Evolutionary conservation across 2,797 vertebrate genomes (phyloP).

Genomic region (Iguana delicatissima): DNA sequence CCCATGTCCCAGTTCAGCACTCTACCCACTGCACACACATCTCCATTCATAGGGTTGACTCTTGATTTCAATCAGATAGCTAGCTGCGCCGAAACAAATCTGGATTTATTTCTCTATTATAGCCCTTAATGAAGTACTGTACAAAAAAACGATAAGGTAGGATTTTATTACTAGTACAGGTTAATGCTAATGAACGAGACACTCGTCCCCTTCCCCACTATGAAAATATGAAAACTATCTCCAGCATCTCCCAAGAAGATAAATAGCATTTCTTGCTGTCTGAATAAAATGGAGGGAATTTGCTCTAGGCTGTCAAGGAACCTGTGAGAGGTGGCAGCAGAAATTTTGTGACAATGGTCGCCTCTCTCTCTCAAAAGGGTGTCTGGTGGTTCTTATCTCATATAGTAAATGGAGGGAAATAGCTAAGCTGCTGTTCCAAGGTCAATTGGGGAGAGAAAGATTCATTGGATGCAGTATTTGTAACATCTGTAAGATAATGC

Average conservation of each 20-base stretch:
- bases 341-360: fast-evolving
- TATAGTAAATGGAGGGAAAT: fast-evolving
- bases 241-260: slow-evolving; percentile 60
- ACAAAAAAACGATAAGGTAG: neutral
- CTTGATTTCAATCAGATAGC: neutral
- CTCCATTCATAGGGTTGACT: neutral
- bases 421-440: fast-evolving
- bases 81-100: neutral
- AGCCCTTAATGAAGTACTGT: neutral
- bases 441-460: neutral
- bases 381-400: neutral
- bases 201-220: slow-evolving; percentile 19
- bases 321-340: no score
- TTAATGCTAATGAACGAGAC: slow-evolving; percentile 43
- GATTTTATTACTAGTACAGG: neutral
- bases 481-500: fast-evolving
- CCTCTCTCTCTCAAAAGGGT: neutral
- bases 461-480: fast-evolving
- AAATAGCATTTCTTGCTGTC: slow-evolving; percentile 69
- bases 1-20: neutral
- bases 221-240: slow-evolving; percentile 69
- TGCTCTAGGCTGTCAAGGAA: slow-evolving; percentile 27
- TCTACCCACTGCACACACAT: neutral
- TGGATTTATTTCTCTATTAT: neutral
- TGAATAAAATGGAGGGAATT: slow-evolving; percentile 39